These are phyloP conservation scores for Rhimphoctona megacephalus DNA, from an alignment of 2,888 invertebrate genomes.

Conservation along the genomic window DNA sequence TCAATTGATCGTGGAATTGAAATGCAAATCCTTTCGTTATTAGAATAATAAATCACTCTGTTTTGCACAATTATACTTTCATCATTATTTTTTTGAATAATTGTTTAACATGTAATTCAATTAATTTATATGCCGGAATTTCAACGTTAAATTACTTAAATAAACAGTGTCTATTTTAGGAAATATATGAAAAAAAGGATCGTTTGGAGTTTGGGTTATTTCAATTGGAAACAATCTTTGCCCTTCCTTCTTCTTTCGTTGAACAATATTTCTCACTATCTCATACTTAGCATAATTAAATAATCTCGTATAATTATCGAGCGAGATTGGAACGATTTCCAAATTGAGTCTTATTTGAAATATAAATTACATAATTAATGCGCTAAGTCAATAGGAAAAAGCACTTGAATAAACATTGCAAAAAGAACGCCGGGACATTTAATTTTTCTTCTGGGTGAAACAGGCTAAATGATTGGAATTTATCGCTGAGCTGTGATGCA, in stretches of 20 bases:
- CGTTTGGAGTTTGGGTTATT: neutral
- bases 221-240: neutral
- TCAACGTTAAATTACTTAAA: neutral
- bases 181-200: neutral
- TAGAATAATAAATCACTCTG: neutral
- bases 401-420: slow-evolving; percentile 20
- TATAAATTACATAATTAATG: neutral
- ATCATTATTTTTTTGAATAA: neutral
- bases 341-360: neutral
- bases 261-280: neutral
- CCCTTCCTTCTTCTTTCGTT: neutral
- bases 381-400: neutral
- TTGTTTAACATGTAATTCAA: neutral
- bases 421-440: neutral
- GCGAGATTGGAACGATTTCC: neutral
- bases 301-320: neutral
- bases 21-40: neutral
- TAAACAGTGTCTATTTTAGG: neutral
- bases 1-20: no score
- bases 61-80: neutral
- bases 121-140: no score
- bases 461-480: slow-evolving; percentile 77
- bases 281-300: neutral
- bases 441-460: neutral
- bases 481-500: slow-evolving; percentile 79